phyloP scores from a whole-genome alignment of 2,888 invertebrate genomes.

The Oxyteleia sp. region DNA sequence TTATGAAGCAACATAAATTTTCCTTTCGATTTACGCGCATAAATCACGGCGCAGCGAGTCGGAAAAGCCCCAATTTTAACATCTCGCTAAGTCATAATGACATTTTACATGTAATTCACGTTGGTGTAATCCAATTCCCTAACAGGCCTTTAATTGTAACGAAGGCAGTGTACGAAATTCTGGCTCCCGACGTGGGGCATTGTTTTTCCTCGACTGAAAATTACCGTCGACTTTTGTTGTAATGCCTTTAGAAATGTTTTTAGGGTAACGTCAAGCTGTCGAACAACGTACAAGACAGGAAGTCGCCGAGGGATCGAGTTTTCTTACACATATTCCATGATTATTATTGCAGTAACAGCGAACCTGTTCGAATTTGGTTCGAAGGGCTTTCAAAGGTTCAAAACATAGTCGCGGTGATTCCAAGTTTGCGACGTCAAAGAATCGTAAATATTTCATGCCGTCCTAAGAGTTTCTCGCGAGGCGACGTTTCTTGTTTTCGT shows the following conservation, averaged over 20 bases:
- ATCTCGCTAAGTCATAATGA: neutral
- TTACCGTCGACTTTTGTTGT: neutral
- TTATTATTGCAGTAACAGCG: conserved; percentile 47
- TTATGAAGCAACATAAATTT: conserved; percentile 24
- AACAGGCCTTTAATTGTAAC: neutral
- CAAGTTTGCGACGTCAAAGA: conserved; percentile 44
- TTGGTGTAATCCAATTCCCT: neutral
- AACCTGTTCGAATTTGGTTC: conserved; percentile 29
- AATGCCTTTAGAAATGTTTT: neutral
- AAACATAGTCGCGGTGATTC: conserved; percentile 23
- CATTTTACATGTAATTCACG: neutral
- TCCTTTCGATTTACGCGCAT: conserved; percentile 4
- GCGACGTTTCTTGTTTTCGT: conserved; percentile 2
- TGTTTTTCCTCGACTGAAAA: neutral
- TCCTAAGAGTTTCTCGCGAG: conserved; percentile 12
- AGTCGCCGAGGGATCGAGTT: neutral
- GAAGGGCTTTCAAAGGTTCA: conserved; percentile 29
- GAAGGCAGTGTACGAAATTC: neutral
- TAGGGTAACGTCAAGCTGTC: neutral
- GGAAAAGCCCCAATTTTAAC: neutral
- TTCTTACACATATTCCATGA: conserved; percentile 28
- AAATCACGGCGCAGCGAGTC: neutral
- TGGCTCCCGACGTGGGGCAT: too few species aligned
- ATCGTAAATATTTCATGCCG: conserved; percentile 66
- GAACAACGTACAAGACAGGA: conserved; percentile 4